phyloP scores from a whole-genome alignment of 2,888 invertebrate species.

The Myopa tessellatipennis region DNA sequence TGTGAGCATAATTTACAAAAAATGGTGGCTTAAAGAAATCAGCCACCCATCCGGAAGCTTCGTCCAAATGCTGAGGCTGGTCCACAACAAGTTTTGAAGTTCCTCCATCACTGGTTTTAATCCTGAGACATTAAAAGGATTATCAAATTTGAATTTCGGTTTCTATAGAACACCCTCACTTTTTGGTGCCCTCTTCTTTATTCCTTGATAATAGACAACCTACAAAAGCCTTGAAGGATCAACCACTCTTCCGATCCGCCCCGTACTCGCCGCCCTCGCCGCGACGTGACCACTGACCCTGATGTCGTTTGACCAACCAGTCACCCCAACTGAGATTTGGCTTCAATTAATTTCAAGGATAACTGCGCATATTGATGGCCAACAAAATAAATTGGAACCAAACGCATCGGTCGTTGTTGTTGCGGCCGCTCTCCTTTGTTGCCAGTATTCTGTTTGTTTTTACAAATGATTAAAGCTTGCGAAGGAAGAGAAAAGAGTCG shows the following conservation, averaged over 20 bases:
- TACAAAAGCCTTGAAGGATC: too few species aligned
- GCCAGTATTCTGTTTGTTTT: background rate
- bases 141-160: too few species aligned
- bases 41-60: too few species aligned
- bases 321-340: slow-evolving; percentile 1
- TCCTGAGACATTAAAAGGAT: too few species aligned
- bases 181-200: too few species aligned
- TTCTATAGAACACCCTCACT: too few species aligned
- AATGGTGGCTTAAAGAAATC: background rate
- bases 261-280: too few species aligned
- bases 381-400: slow-evolving; percentile 35
- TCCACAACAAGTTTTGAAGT: background rate
- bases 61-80: background rate
- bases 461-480: background rate
- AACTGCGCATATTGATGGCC: slow-evolving; percentile 43
- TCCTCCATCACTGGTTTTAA: too few species aligned
- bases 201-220: too few species aligned
- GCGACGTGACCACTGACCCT: background rate
- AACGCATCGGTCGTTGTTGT: background rate
- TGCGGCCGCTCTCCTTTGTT: background rate
- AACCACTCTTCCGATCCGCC: too few species aligned
- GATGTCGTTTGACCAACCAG: slow-evolving; percentile 3
- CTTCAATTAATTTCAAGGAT: slow-evolving; percentile 47
- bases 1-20: slow-evolving; percentile 23
- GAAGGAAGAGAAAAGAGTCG: background rate